These are phyloP conservation scores for Esox masquinongy DNA, from an alignment of 2,797 vertebrate genomes.

Conservation along the genomic window DNA sequence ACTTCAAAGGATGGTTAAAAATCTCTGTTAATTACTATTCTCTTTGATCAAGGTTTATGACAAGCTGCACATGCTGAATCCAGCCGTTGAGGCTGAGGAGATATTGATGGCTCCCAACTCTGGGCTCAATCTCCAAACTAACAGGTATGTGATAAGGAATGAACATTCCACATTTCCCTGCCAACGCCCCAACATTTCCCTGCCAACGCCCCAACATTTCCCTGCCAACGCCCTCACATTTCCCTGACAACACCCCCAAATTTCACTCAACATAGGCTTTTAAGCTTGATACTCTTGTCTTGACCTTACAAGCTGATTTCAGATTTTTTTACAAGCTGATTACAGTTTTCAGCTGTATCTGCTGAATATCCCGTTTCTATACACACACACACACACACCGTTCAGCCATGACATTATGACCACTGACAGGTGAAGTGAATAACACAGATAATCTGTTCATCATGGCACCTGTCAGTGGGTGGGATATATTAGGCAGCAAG, in stretches of 20 bases:
- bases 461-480: too few relatives aligned
- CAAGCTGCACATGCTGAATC: conserved; percentile 82
- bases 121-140: conserved; percentile 86
- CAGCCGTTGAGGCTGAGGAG: conserved; percentile 80
- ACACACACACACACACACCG: too few relatives aligned
- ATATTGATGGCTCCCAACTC: conserved; percentile 95
- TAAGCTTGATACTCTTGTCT: too few relatives aligned
- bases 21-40: conserved; percentile 44
- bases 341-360: too few relatives aligned
- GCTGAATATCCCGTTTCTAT: too few relatives aligned
- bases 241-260: not conserved
- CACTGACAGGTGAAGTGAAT: too few relatives aligned
- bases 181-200: not conserved
- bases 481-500: too few relatives aligned
- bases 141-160: conserved; percentile 76
- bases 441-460: too few relatives aligned
- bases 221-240: not conserved
- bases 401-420: too few relatives aligned
- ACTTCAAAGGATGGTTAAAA: conserved; percentile 53
- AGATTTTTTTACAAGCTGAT: too few relatives aligned
- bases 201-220: not conserved
- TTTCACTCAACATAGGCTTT: too few relatives aligned
- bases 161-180: not conserved
- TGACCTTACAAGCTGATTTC: conserved; percentile 12
- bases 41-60: conserved; percentile 88